These are phyloP conservation scores for Ladona fulva DNA, from an alignment of 1,140 invertebrate species.

Conservation along the genomic window DNA sequence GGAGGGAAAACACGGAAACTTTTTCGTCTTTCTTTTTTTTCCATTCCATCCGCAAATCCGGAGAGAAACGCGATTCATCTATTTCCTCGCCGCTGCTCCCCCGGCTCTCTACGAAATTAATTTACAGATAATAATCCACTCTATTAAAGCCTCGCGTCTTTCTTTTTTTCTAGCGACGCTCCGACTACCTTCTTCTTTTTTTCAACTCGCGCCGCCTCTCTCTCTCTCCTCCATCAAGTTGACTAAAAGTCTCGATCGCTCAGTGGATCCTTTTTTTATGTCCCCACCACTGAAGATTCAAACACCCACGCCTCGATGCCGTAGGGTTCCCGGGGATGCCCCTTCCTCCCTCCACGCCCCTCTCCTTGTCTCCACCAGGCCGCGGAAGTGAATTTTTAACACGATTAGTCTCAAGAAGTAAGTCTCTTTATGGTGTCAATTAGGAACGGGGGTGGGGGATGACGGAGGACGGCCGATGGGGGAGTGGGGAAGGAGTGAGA, in stretches of 20 bases:
- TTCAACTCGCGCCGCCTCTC: background rate
- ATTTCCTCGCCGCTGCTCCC: background rate
- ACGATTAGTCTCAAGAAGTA: slow-evolving; percentile 1
- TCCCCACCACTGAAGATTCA: background rate
- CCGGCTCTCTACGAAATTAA: background rate
- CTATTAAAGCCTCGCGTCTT: background rate
- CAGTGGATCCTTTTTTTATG: background rate
- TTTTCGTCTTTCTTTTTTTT: too few relatives aligned
- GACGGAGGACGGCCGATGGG: too few relatives aligned
- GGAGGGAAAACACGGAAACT: too few relatives aligned
- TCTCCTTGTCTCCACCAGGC: background rate
- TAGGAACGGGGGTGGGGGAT: background rate
- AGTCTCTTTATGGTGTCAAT: slow-evolving; percentile 9
- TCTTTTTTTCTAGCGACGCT: background rate
- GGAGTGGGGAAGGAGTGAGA: too few relatives aligned
- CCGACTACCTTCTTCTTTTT: background rate
- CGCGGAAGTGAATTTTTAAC: background rate
- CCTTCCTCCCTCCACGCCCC: background rate
- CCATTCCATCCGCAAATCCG: background rate
- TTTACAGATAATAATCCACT: background rate
- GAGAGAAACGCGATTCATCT: background rate
- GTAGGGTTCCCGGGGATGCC: background rate
- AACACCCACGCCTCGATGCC: background rate
- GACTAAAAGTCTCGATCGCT: background rate
- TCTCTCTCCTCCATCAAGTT: background rate